Percentiles rank a stretch among this genome's conserved stretches.
phyloP scores from a whole-genome alignment of 2,797 vertebrate genomes.

The Bovichtus variegatus region DNA sequence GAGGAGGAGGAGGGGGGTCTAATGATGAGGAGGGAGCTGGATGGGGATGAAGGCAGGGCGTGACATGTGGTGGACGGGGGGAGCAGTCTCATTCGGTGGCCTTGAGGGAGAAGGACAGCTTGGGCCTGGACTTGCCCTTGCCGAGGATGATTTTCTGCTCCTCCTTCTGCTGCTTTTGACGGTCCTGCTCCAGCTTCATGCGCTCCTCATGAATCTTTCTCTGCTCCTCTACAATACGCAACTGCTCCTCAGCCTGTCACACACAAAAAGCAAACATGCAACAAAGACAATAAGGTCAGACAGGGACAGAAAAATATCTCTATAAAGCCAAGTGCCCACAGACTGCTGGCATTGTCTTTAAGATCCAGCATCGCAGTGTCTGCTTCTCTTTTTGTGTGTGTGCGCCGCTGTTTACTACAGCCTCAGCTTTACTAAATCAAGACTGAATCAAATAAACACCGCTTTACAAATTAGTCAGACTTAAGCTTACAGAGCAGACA shows the following conservation, averaged over 20 bases:
- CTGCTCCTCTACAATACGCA: conserved; percentile 99
- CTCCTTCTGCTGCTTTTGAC: conserved; percentile 98
- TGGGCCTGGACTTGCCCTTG: conserved; percentile 98
- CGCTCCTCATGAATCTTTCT: conserved; percentile 99
- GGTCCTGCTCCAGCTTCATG: conserved; percentile 99
- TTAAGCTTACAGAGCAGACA: conserved; percentile 7
- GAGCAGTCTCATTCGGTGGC: conserved; percentile 90
- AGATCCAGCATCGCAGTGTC: not conserved
- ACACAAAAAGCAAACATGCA: not conserved
- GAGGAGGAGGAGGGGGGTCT: conserved; percentile 62
- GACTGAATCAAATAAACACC: conserved; percentile 47
- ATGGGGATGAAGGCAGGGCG: conserved; percentile 60
- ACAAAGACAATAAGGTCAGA: conserved; percentile 33
- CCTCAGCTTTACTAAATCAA: conserved; percentile 20
- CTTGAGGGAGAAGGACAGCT: conserved; percentile 98
- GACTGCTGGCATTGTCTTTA: not conserved
- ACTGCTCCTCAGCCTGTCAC: conserved; percentile 96
- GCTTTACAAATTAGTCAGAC: conserved; percentile 43
- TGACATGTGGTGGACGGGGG: conserved; percentile 54
- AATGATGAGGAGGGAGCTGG: conserved; percentile 36
- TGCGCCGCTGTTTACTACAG: conserved; percentile 15
- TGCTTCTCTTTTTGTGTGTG: not conserved
- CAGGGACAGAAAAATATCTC: not conserved
- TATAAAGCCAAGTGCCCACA: conserved; percentile 12
- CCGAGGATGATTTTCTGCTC: conserved; percentile 99